phyloP scores from a whole-genome alignment of 35 echinoderm and acorn worm genomes.

The Lytechinus pictus region DNA sequence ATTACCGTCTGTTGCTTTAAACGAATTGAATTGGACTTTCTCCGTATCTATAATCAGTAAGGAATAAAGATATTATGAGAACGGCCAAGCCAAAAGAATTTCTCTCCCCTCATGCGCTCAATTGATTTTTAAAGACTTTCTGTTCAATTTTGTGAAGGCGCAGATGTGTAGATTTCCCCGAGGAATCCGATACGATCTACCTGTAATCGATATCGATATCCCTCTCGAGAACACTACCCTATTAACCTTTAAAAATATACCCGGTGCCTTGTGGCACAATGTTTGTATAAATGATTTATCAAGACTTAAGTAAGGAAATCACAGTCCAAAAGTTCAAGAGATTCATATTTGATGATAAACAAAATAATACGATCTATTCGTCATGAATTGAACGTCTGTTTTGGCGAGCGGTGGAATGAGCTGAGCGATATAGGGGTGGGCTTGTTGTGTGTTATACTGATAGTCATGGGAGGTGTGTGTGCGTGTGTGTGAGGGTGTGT shows the following conservation, averaged over 20 bases:
- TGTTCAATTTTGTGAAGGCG: background rate
- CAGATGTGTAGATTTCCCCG: background rate
- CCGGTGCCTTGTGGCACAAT: background rate
- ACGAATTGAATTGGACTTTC: background rate
- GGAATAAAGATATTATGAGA: background rate
- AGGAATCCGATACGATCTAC: background rate
- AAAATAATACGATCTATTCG: background rate
- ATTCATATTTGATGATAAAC: background rate
- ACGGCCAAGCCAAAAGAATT: background rate
- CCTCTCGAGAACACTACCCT: background rate
- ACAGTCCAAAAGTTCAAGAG: background rate
- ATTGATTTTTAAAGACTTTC: background rate
- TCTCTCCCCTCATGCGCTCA: background rate
- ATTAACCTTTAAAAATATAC: background rate
- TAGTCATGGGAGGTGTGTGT: too few relatives aligned
- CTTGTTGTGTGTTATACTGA: too few relatives aligned
- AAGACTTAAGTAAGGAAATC: background rate
- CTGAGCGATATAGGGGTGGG: too few relatives aligned
- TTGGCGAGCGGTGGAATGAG: too few relatives aligned
- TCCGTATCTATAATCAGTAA: background rate
- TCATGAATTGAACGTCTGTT: background rate
- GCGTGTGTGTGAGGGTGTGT: too few relatives aligned
- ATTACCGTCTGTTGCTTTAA: background rate
- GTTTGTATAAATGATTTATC: background rate
- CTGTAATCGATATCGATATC: background rate